Base-by-base conservation (phyloP, 2,888 invertebrate species). In the Aphodius granarius region DNA sequence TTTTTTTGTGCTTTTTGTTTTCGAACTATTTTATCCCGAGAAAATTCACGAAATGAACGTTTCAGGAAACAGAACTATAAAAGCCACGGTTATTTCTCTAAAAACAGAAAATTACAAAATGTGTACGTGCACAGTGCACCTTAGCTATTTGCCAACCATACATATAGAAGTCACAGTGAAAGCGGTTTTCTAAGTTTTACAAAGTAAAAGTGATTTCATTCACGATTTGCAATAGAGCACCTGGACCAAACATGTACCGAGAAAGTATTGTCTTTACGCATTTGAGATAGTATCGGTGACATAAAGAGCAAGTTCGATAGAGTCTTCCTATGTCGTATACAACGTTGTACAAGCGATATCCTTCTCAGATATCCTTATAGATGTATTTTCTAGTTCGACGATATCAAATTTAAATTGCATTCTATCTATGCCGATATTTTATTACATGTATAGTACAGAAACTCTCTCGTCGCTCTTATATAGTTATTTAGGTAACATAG, bases 191-290 rank as follows among this genome's bases (percentile, higher is more conserved):
- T 3, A 43, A 43, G 43, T 43, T 43, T 43, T 22, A 22, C 68
- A 19, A 65, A 68, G 68, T 68, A 68, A 68, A 68, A 68, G 68
- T 68, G 68, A 68, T 22, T 68, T 68, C 68, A 68, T 68, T 68
- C 68, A 68, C 68, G 68, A 68, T 68, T 68, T 68, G 68, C 68
- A 68, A 68, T 68, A 68, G 68, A 66, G 66, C 43, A 43, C 43
- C 43, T 43, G 43, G 43, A 43, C 43, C 43, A 13, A 43, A 43
- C 43, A 43, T 43, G 43, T 43, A 43, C 13, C 43, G 43, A 43
- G 43, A 43, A 43, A 43, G 43, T 43, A 43, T 43, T 43, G 43
- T 43, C 43, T 43, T 43, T 43, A 43, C 43, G 43, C 43, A 43
- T 43, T 9, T 13, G 43, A 43, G 43, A 43, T 43, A 6, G 6